Conservation (phyloP, 2,113 vertebrate species). For the Dasyornis broadbenti region DNA sequence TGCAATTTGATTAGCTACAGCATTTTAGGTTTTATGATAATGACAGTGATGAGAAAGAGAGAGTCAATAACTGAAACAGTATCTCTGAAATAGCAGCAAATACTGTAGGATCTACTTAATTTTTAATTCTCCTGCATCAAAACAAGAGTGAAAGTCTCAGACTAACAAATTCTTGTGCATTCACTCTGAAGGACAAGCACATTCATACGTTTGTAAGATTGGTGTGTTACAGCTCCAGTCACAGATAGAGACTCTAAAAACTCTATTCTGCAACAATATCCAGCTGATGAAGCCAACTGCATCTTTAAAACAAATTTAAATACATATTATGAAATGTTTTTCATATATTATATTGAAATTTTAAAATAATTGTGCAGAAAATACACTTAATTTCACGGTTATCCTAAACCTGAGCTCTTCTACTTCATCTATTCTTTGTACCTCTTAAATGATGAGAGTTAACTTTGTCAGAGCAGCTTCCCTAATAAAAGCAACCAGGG, state of each 20-base stretch:
- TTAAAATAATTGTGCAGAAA: not conserved
- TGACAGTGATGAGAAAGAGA: conserved; percentile 50
- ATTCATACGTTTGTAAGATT: conserved; percentile 44
- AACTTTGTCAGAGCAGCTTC: not conserved
- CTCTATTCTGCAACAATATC: conserved; percentile 28
- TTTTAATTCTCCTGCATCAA: not conserved
- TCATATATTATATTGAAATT: not conserved
- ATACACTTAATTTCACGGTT: not conserved
- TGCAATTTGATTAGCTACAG: conserved; percentile 6
- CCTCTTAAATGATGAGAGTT: not conserved
- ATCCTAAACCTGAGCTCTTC: not conserved
- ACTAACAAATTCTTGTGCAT: conserved; percentile 45
- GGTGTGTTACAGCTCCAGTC: conserved; percentile 21
- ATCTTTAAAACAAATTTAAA: not conserved
- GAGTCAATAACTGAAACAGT: conserved; percentile 22
- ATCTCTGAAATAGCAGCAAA: conserved; percentile 9
- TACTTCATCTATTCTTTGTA: not conserved
- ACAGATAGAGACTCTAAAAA: conserved; percentile 9
- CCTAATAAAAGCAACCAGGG: not conserved
- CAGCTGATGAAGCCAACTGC: not conserved
- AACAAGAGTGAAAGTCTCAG: conserved; percentile 29
- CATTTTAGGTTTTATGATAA: conserved; percentile 41
- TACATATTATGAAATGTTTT: not conserved
- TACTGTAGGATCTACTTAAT: conserved; percentile 18
- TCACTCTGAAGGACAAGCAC: conserved; percentile 68